Base-by-base conservation (phyloP, 2,888 invertebrate species). In the Stenichneumon culpator region DNA sequence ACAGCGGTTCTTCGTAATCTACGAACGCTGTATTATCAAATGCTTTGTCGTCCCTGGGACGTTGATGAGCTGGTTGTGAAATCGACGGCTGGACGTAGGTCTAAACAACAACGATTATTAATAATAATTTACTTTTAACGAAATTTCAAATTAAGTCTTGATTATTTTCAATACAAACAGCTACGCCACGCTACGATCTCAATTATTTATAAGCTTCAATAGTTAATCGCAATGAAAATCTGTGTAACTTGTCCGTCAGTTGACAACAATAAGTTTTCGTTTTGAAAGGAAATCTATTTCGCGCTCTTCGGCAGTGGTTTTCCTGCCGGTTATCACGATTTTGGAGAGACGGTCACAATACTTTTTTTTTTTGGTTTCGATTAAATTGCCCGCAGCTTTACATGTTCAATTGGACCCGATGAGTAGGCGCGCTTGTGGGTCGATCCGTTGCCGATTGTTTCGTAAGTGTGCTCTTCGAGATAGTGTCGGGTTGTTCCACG, bases 1-100 rank as follows among this genome's bases (percentile, higher is more conserved):
- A 97, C 3, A 97, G 96, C 90, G 97, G 97, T 93, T 97, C 97
- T 92, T 98, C 97, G 72, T 97, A 97, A 93, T 97, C 97, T 93
- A 97, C 96, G 93, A 97, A 97, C 44, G 97, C 96, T 79, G 96
- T 96, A 92, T 97, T 97, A 93, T 96, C 96, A 92, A 96, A 96
- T 82, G 95, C 94, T 84, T 93, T 93, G 82, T 93, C 93, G 79
- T 92, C 92, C 86, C 92, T 92, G 25, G 93, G 91, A 67, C 91
- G 91, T 69, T 86, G 89, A 25, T 89, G 87, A 36, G 90, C 88
- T 19, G 93, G 93, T 32, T 92, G 89, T 60, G 89, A 88, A 39
- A 91, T 89, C 28, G 93, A 93, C 67, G 93, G 91, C 82, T 93
- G 93, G 32, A 90, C 91, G 79, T 93, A 93, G 63, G 92, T 93